Percentiles rank a stretch among this genome's conserved stretches.
Evolutionary conservation across 2,797 vertebrate genomes (phyloP).

Genomic region (Tangara arthus): DNA sequence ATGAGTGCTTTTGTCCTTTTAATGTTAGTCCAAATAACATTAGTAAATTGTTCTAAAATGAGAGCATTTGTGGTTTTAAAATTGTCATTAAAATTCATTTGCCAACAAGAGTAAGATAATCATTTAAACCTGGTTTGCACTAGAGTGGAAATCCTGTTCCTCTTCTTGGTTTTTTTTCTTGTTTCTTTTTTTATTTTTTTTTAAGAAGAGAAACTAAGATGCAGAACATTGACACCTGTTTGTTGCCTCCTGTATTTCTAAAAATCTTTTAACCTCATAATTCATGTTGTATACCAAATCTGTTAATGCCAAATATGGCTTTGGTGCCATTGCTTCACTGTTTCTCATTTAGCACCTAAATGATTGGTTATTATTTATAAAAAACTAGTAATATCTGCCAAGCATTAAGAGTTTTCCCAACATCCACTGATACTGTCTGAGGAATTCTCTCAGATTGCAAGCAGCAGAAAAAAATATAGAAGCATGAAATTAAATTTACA

Average conservation of each 20-base stretch:
- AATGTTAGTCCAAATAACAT: background rate
- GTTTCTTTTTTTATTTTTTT: background rate
- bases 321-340: background rate
- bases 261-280: background rate
- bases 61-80: background rate
- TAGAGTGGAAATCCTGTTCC: background rate
- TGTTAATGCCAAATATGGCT: background rate
- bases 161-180: background rate
- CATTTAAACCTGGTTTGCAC: background rate
- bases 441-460: background rate
- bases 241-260: background rate
- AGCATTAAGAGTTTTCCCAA: background rate
- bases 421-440: background rate
- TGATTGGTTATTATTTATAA: background rate
- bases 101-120: background rate
- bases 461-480: background rate
- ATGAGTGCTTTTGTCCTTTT: background rate
- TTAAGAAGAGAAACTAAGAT: background rate
- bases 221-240: accelerated
- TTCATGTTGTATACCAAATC: background rate
- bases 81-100: background rate
- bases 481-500: background rate
- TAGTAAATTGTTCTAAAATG: background rate
- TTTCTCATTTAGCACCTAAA: background rate
- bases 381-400: background rate